Base-by-base conservation (phyloP, 2,888 invertebrate species). In the Oscheius sp. region DNA sequence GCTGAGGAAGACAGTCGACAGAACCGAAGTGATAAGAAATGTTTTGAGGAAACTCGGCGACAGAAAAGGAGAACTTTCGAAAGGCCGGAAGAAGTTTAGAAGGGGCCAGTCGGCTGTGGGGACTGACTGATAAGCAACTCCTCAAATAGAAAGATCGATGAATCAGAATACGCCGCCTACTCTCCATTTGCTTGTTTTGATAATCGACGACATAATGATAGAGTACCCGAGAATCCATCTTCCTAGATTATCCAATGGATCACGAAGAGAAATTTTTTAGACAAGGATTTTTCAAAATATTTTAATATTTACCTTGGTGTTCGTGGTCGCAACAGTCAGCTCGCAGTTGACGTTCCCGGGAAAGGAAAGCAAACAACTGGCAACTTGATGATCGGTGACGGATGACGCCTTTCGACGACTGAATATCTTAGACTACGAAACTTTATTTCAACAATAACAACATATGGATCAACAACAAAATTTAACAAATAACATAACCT, bases 121-220 rank as follows among this genome's bases (percentile, higher is more conserved):
- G 63, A 49, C 49, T n/a, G 35, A 35, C 49, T 66, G 66, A 66
- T 66, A 66, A 66, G 66, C 27, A 66, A 66, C 52, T 66, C 66
- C 52, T 66, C 66, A 66, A 66, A 66, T 66, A 66, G 35, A 35
- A 27, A 18, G 61, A 27, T 49, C 52, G 52, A 66, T 66, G 52
- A 66, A 52, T 66, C 66, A 66, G 52, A 25, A 29, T 21, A 13
- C 41, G 66, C 63, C 43, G 35, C 66, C 66, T 49, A 66, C 66
- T 69, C 55, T n/a, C n/a, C n/a, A n/a, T 25, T 35, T 45, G 13
- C 55, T 55, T 55, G 21, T 25, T 55, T 55, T 55, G 55, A 55
- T 21, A 18, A 18, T 49, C 21, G 9, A 35, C 9, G 35, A 9
- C 35, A 35, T 35, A 6, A 35, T 35, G 5, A 35, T n/a, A n/a